Percentiles rank a stretch among this genome's conserved stretches.
phyloP scores from a whole-genome alignment of 2,797 vertebrate genomes.

The Pygocentrus nattereri region DNA sequence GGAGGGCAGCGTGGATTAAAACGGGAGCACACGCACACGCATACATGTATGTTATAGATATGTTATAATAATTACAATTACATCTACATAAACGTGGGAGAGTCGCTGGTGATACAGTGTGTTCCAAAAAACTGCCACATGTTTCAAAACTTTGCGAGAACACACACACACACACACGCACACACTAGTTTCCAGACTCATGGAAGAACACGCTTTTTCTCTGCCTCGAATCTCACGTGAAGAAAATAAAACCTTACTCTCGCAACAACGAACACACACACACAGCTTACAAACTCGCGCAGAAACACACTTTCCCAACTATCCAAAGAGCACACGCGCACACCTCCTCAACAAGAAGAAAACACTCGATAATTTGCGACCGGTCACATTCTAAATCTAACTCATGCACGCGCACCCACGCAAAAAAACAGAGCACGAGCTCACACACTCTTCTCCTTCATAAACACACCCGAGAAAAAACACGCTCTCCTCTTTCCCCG shows the following conservation, averaged over 20 bases:
- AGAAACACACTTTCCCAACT: background rate
- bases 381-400: no score
- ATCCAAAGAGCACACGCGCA: background rate
- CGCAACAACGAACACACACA: background rate
- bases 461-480: background rate
- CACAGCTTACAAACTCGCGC: background rate
- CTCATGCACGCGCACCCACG: background rate
- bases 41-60: background rate
- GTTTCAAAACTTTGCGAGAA: background rate
- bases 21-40: background rate
- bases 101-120: background rate
- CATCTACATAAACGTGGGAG: background rate
- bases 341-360: no score
- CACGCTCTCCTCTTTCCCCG: background rate
- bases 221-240: background rate
- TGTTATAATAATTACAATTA: background rate
- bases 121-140: background rate
- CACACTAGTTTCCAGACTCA: background rate
- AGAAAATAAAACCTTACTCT: background rate
- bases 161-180: background rate
- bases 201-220: background rate
- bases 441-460: no score
- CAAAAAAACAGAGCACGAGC: slow-evolving; percentile 72
- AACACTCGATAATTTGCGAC: no score
- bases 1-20: no score